Conservation (phyloP, 37 sponge, comb jelly and placozoan genomes). For the Ephydatia muelleri region DNA sequence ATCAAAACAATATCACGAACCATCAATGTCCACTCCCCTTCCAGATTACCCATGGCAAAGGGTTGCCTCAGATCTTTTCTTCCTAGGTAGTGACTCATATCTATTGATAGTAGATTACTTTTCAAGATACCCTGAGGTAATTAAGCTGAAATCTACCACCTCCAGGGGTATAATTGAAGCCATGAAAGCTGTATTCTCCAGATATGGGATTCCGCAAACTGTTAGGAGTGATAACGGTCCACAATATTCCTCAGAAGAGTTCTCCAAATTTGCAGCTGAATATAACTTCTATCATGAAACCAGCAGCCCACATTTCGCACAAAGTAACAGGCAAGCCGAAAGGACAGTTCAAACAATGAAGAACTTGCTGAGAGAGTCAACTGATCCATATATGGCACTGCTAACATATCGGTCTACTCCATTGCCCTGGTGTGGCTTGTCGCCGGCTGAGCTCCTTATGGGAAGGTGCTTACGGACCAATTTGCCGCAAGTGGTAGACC, state of each 20-base stretch:
- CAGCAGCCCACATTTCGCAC: conserved; percentile 11
- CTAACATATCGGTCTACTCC: conserved; percentile 19
- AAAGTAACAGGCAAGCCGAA: conserved; percentile 11
- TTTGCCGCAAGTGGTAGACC: not conserved
- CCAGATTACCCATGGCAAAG: conserved; percentile 43
- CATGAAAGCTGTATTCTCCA: conserved; percentile 1
- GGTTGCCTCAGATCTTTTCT: conserved; percentile 43
- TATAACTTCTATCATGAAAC: conserved; percentile 9
- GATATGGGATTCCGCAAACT: not conserved
- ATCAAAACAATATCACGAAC: not conserved
- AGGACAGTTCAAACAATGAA: conserved; percentile 12
- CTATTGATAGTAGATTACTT: conserved; percentile 44
- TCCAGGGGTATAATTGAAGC: conserved; percentile 12
- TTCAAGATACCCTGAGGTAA: conserved; percentile 41
- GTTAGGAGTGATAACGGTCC: conserved; percentile 6
- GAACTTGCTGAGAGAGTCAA: conserved; percentile 11
- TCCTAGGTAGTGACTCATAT: conserved; percentile 17
- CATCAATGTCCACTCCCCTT: no score
- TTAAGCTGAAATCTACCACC: conserved; percentile 32
- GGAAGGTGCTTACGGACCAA: not conserved
- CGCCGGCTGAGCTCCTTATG: conserved; percentile 12
- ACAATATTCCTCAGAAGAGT: conserved; percentile 11
- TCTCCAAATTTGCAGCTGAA: conserved; percentile 5
- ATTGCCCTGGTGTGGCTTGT: conserved; percentile 9
- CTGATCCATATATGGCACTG: conserved; percentile 17